These are phyloP conservation scores for Synergus itoensis DNA, from an alignment of 2,888 invertebrate genomes.

Conservation along the genomic window DNA sequence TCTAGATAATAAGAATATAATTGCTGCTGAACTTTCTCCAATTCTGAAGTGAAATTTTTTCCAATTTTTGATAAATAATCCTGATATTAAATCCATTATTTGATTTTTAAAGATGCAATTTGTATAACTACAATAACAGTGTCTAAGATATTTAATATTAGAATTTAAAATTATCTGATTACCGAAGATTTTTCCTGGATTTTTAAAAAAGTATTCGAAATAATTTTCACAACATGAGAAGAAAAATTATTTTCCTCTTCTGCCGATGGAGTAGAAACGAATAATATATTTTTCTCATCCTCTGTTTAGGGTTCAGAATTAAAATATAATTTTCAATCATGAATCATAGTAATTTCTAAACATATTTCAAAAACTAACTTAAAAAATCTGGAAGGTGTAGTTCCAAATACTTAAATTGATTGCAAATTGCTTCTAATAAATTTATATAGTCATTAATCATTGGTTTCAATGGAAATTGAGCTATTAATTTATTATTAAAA, in stretches of 20 bases:
- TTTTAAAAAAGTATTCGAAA: constrained; percentile 43
- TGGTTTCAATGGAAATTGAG: not conserved
- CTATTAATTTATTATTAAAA: constrained; percentile 27
- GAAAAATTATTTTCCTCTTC: constrained; percentile 39
- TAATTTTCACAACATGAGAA: constrained; percentile 29
- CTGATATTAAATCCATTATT: not conserved
- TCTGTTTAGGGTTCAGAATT: not conserved
- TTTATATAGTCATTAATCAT: constrained; percentile 11
- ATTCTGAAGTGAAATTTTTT: not conserved
- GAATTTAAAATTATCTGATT: constrained; percentile 28
- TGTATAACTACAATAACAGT: not conserved
- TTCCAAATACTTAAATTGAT: constrained; percentile 41
- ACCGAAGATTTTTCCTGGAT: constrained; percentile 40
- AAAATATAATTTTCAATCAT: not conserved
- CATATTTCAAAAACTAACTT: not conserved
- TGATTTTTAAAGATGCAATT: not conserved
- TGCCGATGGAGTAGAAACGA: not conserved
- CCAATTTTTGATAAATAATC: not conserved
- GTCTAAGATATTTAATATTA: constrained; percentile 9
- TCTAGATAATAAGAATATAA: constrained; percentile 2
- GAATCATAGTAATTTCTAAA: not conserved
- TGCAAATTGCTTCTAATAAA: not conserved
- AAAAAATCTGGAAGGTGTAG: constrained; percentile 43
- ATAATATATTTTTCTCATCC: not conserved
- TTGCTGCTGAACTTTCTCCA: not conserved